Evolutionary conservation across 1,140 invertebrate genomes (phyloP).

Genomic region (Drosophila kohkoa): DNA sequence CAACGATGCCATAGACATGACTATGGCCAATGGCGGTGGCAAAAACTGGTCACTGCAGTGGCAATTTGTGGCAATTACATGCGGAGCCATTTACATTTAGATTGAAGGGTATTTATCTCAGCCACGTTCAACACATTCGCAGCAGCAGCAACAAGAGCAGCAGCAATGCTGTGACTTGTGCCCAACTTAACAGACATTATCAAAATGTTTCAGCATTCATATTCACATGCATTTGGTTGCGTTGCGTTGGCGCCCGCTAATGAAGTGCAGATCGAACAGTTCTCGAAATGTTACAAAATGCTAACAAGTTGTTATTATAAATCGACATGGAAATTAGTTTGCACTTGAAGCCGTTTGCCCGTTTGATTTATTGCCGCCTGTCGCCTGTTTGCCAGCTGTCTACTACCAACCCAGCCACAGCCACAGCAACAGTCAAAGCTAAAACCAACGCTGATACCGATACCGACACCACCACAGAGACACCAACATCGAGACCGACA

Average conservation of each 20-base stretch:
- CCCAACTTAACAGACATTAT: conserved; percentile 44
- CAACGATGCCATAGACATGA: conserved; percentile 60
- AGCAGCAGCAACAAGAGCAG: conserved; percentile 11
- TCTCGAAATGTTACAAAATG: conserved; percentile 74
- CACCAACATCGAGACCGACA: conserved; percentile 20
- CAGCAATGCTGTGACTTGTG: conserved; percentile 18
- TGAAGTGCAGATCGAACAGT: conserved; percentile 46
- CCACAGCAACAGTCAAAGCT: conserved; percentile 32
- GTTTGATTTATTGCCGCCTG: conserved; percentile 82
- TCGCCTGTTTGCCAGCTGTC: conserved; percentile 79
- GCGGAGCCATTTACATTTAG: conserved; percentile 84
- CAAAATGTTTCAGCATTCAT: conserved; percentile 31
- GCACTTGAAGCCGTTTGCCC: conserved; percentile 78
- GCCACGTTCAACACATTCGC: conserved; percentile 32
- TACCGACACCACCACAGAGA: conserved; percentile 28
- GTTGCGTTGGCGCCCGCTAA: conserved; percentile 48
- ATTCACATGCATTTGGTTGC: not conserved
- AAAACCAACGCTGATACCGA: conserved; percentile 15
- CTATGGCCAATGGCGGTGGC: conserved; percentile 55
- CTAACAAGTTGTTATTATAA: conserved; percentile 84
- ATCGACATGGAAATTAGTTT: conserved; percentile 84
- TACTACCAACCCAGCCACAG: conserved; percentile 58
- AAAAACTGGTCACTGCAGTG: conserved; percentile 83
- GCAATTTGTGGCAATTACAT: conserved; percentile 84
- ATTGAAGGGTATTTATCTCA: conserved; percentile 83